Base-by-base conservation (phyloP, 2,113 vertebrate genomes). In the Sander vitreus region DNA sequence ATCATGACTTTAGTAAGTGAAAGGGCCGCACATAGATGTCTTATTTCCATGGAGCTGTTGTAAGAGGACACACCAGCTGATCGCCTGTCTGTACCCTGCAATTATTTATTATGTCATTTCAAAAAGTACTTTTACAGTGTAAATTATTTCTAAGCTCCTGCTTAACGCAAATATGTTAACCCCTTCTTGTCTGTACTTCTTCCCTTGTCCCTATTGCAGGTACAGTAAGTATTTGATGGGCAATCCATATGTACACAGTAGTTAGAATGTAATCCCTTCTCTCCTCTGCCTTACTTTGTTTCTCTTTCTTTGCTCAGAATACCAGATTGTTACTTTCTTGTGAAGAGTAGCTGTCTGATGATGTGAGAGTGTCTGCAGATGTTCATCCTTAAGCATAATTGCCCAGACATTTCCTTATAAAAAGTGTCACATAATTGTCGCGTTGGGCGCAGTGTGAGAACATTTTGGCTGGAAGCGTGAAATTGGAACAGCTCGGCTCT, bases 381-480 rank as follows among this genome's bases (percentile, higher is more conserved):
- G 75, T 80, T 87, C 69, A 33, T 62, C 77, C 78, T 73, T 62
- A 59, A 78, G 59, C 50, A 72, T 76, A 78, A 78, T 73, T 69
- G 36, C 36, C 5, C 73, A 51, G 73, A 33, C 33, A 10, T 43
- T 43, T 43, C 10, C 39, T 43, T 43, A 43, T 11, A 65, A 76
- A 39, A 50, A 47, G 45, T 6, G 15, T 58, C 25, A 36, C n/a
- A 13, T 65, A 70, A 88, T 81, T 69, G 76, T 60, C 36, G 16
- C 47, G 69, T 85, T 76, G 39, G 54, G 27, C 43, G 13, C 64
- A 43, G 60, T 63, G 30, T 58, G 81, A 81, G 79, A 80, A 83
- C 77, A 73, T 89, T 85, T 83, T 65, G 58, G 5, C 66, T 84
- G 21, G 60, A 88, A 91, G 39, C 58, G 71, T 91, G 90, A 89